These are phyloP conservation scores for Margarornis squamiger DNA, from an alignment of 2,797 vertebrate genomes.

Conservation along the genomic window DNA sequence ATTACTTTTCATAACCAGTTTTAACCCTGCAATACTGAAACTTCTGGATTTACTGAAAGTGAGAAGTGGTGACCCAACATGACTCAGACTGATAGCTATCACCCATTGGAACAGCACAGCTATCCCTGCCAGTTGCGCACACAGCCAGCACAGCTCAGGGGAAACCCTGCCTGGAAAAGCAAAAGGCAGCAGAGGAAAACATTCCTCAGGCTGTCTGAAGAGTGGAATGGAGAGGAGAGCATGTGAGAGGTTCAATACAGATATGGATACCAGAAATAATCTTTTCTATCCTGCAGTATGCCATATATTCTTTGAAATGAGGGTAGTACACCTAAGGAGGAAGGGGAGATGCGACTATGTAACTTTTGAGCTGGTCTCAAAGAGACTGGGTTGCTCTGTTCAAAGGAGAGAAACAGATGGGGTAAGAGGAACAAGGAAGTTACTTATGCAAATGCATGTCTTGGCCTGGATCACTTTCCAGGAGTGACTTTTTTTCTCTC, in stretches of 20 bases:
- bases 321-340: not conserved
- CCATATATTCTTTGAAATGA: not conserved
- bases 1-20: conserved; percentile 40
- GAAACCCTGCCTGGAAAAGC: not conserved
- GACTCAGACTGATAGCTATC: not conserved
- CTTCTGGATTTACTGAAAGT: not conserved
- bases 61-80: not conserved
- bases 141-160: rapidly evolving
- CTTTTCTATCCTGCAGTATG: not conserved
- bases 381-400: not conserved
- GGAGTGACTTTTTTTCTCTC: not conserved
- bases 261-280: not conserved
- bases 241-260: not conserved
- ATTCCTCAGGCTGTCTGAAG: not conserved
- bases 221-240: not conserved
- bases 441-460: not conserved
- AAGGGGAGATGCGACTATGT: rapidly evolving
- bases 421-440: not conserved
- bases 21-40: conserved; percentile 22
- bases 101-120: rapidly evolving
- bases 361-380: not conserved
- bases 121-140: rapidly evolving
- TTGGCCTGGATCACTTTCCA: not conserved
- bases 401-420: not conserved
- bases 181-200: not conserved